Evolutionary conservation across 1,140 invertebrate species (phyloP).

Genomic region (Ganaspis sp.): DNA sequence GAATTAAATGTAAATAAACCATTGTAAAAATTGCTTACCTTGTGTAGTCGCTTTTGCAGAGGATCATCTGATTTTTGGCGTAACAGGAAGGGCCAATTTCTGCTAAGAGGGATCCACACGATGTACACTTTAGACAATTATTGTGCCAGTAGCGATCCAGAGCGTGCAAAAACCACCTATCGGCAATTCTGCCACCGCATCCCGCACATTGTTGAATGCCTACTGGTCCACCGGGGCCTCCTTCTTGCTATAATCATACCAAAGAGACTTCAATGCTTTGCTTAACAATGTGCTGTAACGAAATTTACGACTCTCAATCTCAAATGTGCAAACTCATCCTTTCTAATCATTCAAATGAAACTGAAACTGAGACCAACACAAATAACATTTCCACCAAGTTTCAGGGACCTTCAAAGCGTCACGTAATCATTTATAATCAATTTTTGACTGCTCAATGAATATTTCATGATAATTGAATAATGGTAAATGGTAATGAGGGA

Average conservation of each 20-base stretch:
- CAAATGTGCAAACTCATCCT: background rate
- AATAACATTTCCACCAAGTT: no score
- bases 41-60: constrained; percentile 95
- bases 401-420: no score
- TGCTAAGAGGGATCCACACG: constrained; percentile 89
- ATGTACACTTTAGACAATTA: constrained; percentile 93
- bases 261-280: constrained; percentile 11
- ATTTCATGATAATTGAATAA: no score
- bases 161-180: constrained; percentile 91
- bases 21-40: constrained; percentile 82
- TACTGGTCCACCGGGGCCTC: constrained; percentile 66
- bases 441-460: no score
- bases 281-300: background rate
- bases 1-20: no score
- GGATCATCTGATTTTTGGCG: constrained; percentile 92
- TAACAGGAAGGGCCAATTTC: constrained; percentile 94
- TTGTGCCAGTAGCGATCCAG: constrained; percentile 96
- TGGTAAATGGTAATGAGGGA: no score
- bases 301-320: background rate
- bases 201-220: constrained; percentile 76
- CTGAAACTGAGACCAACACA: no score
- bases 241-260: constrained; percentile 74
- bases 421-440: no score
- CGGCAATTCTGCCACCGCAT: constrained; percentile 87
- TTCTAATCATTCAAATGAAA: background rate